A percentile compares a stretch with the other conserved stretches of the same genome.
Evolutionary conservation across 2,113 vertebrate genomes (phyloP).

Genomic region (Connochaetes taurinus): DNA sequence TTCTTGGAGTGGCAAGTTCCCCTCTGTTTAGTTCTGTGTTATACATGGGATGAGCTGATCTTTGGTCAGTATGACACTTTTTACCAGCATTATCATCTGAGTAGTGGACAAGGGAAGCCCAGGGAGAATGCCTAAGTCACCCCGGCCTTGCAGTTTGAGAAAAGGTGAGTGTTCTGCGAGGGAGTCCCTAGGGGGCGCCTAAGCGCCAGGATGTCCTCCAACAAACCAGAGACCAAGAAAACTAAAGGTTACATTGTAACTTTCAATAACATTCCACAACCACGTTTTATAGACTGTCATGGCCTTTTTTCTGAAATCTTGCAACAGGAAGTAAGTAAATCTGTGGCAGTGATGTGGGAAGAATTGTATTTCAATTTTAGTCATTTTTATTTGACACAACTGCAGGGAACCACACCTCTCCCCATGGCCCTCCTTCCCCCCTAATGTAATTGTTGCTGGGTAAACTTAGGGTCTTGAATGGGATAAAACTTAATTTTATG

Average conservation of each 20-base stretch:
- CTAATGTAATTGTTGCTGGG: background rate
- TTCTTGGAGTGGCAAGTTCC: background rate
- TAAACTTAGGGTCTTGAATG: background rate
- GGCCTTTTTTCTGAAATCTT: background rate
- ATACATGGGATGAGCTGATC: background rate
- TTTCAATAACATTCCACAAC: background rate
- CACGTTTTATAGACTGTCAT: background rate
- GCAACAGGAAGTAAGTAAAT: background rate
- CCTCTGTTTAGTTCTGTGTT: background rate
- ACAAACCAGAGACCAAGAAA: background rate
- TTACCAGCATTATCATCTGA: background rate
- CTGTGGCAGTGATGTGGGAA: background rate
- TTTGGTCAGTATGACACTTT: background rate
- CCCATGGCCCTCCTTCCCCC: rapidly evolving
- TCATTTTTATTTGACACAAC: background rate
- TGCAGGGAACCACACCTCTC: background rate
- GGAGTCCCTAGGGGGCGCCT: background rate
- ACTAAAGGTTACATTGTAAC: too few relatives aligned
- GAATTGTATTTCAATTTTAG: background rate
- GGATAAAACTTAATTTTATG: background rate
- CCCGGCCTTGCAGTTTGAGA: background rate
- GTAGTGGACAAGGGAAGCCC: background rate
- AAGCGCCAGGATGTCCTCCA: background rate
- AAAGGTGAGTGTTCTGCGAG: background rate
- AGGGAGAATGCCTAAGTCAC: too few relatives aligned